A percentile compares a stretch with the other conserved stretches of the same genome.
Evolutionary conservation across 2,797 vertebrate genomes (phyloP).

Genomic region (Pipistrellus pipistrellus): DNA sequence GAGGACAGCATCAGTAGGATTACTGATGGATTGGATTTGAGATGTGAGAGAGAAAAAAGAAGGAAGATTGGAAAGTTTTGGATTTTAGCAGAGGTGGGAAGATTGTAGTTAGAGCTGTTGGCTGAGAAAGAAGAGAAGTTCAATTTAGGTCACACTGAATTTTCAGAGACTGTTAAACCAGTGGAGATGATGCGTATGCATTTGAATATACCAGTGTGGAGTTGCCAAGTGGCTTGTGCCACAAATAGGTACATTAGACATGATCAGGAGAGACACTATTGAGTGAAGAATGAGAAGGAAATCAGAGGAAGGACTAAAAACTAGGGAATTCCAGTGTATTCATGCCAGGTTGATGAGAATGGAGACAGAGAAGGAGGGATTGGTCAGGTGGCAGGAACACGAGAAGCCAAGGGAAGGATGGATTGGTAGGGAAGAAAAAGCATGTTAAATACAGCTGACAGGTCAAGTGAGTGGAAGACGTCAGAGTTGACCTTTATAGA

Average conservation of each 20-base stretch:
- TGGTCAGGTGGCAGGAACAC: not conserved
- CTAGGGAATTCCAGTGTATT: not conserved
- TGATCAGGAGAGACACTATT: not conserved
- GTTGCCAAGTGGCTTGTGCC: not conserved
- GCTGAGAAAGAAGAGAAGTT: not conserved
- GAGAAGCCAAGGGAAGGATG: not conserved
- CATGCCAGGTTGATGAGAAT: not conserved
- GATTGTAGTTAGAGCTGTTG: not conserved
- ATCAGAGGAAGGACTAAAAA: not conserved
- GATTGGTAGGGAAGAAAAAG: not conserved
- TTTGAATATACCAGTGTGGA: not conserved
- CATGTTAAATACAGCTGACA: fast-evolving
- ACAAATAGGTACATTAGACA: not conserved
- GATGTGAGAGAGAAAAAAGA: not conserved
- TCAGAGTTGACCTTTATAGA: not conserved
- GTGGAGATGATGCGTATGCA: not conserved
- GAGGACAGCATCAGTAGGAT: not conserved
- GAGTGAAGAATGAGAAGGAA: not conserved
- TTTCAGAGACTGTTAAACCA: not conserved
- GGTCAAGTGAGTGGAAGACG: not conserved
- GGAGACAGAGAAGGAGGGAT: not conserved
- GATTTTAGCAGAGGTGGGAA: not conserved
- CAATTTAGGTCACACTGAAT: not conserved
- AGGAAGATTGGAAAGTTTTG: not conserved
- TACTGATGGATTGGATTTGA: not conserved